phyloP scores from a whole-genome alignment of 2,888 invertebrate species.

The Dastarcus helophoroides region DNA sequence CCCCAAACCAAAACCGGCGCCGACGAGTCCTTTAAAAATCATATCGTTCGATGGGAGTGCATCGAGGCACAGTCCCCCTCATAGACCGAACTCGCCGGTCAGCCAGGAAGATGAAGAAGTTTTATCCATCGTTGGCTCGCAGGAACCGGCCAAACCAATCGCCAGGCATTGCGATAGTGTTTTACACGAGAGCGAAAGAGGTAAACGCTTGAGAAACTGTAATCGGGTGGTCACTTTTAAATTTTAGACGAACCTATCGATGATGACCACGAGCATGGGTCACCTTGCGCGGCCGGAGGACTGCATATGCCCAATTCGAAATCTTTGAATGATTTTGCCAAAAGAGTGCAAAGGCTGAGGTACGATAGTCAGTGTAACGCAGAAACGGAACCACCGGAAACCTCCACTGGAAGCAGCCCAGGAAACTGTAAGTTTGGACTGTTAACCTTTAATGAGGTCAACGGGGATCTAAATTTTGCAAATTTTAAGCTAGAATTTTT shows the following conservation, averaged over 20 bases:
- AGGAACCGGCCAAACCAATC: constrained; percentile 20
- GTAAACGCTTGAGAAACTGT: constrained; percentile 15
- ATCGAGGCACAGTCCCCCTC: constrained; percentile 31
- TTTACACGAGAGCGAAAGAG: constrained; percentile 28
- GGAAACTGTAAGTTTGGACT: constrained; percentile 26
- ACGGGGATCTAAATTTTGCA: constrained; percentile 3
- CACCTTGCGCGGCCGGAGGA: constrained; percentile 46
- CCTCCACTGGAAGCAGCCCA: constrained; percentile 38
- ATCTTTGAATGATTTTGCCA: constrained; percentile 45
- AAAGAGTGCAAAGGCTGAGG: constrained; percentile 45
- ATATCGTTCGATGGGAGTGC: too few relatives aligned
- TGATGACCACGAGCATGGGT: constrained; percentile 39
- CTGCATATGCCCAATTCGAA: constrained; percentile 49
- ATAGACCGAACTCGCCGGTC: constrained; percentile 31
- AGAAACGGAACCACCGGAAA: constrained; percentile 31
- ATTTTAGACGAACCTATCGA: constrained; percentile 11
- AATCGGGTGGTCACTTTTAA: not conserved
- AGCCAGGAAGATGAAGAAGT: constrained; percentile 42
- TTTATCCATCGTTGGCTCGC: constrained; percentile 40
- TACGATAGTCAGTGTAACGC: constrained; percentile 53
- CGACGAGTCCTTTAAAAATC: constrained; percentile 31
- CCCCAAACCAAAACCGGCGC: constrained; percentile 24
- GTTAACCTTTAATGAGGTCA: not conserved
- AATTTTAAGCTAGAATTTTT: constrained; percentile 3
- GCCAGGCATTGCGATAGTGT: constrained; percentile 35